Conservation (phyloP, 2,113 vertebrate genomes). For the Pogonocichla stellata region DNA sequence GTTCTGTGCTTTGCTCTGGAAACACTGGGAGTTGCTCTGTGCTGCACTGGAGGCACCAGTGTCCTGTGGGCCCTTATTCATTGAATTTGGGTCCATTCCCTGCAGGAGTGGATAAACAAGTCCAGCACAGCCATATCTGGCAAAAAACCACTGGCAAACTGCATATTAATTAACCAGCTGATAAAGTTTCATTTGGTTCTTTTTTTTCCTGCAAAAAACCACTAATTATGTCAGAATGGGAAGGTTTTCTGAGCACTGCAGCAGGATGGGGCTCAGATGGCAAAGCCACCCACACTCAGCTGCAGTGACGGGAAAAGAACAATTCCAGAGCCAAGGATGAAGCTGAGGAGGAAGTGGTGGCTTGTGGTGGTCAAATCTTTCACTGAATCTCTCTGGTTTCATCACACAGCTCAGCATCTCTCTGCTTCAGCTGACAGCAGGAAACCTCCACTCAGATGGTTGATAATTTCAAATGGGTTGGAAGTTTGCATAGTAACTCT, state of each 20-base stretch:
- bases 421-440: too few species aligned
- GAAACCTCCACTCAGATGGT: background rate
- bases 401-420: background rate
- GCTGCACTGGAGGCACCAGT: background rate
- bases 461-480: background rate
- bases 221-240: background rate
- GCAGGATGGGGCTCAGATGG: background rate
- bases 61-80: background rate
- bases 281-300: background rate
- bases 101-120: background rate
- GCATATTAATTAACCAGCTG: constrained; percentile 64
- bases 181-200: constrained; percentile 68
- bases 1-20: background rate
- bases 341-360: background rate
- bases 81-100: background rate
- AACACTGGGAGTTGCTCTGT: background rate
- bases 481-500: background rate
- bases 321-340: too few species aligned
- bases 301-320: background rate
- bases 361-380: background rate
- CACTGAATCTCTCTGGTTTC: background rate
- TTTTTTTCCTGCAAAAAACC: constrained; percentile 37
- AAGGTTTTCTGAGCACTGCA: background rate
- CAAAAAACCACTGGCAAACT: constrained; percentile 13
- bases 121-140: background rate